Evolutionary conservation across 2,797 vertebrate species (phyloP).

Genomic region (Paramormyrops hopkinsi): DNA sequence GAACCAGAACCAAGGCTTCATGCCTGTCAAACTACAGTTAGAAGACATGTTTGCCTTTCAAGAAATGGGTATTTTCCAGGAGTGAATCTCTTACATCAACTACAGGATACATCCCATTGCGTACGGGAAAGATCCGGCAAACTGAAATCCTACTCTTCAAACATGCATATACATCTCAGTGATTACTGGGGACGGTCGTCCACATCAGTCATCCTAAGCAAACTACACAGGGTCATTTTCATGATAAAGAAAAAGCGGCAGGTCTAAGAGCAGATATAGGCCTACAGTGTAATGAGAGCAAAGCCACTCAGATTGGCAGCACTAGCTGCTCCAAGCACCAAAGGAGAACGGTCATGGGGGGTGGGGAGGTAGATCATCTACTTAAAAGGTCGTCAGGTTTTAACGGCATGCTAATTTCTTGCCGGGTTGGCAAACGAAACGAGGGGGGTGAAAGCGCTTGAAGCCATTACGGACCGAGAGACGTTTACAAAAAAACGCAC

Average conservation of each 20-base stretch:
- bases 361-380: neutral
- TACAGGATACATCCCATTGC: neutral
- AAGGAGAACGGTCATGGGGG: neutral
- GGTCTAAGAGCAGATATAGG: neutral
- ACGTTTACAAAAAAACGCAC: neutral
- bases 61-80: neutral
- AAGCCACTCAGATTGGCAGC: neutral
- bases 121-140: neutral
- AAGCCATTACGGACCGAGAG: neutral
- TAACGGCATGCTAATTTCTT: conserved; percentile 2
- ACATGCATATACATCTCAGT: neutral
- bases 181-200: neutral
- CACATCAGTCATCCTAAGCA: neutral
- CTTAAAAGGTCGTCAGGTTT: conserved; percentile 13
- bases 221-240: neutral
- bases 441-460: neutral
- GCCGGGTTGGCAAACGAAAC: neutral
- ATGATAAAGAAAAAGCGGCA: neutral
- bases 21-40: neutral
- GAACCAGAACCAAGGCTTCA: neutral
- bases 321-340: neutral
- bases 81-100: neutral
- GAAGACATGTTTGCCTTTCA: neutral
- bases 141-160: neutral
- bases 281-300: neutral